Evolutionary conservation across 2,888 invertebrate genomes (phyloP).

Genomic region (Aspidapion aeneum): DNA sequence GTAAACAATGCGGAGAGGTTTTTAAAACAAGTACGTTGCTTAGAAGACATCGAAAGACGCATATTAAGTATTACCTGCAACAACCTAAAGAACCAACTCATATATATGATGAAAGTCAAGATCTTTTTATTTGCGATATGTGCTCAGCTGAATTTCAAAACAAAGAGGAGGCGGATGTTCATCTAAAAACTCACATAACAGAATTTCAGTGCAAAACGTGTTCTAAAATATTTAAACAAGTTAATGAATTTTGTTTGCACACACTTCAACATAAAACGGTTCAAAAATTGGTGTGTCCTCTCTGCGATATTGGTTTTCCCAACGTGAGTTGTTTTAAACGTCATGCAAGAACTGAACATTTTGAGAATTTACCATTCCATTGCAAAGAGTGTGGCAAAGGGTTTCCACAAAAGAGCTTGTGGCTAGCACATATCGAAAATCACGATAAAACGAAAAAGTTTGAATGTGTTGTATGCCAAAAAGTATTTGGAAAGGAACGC

Average conservation of each 20-base stretch:
- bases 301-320: slow-evolving; percentile 36
- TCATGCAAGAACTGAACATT: slow-evolving; percentile 55
- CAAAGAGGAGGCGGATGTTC: slow-evolving; percentile 32
- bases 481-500: no score
- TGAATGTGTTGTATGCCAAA: no score
- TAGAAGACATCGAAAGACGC: no score
- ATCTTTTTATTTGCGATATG: slow-evolving; percentile 36
- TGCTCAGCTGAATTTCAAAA: slow-evolving; percentile 35
- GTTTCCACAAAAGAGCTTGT: no score
- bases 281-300: slow-evolving; percentile 37
- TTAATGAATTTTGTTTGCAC: slow-evolving; percentile 40
- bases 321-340: slow-evolving; percentile 43
- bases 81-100: no score
- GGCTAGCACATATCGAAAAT: no score
- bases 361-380: slow-evolving; percentile 49
- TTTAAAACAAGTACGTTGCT: no score
- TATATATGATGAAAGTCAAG: no score
- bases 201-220: slow-evolving; percentile 47
- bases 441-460: no score
- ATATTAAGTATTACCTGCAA: no score
- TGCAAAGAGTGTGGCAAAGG: no score
- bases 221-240: slow-evolving; percentile 37
- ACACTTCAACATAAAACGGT: slow-evolving; percentile 37
- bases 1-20: no score
- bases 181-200: slow-evolving; percentile 32